Conservation (phyloP, 2,888 invertebrate genomes). For the Heliconius erato region DNA sequence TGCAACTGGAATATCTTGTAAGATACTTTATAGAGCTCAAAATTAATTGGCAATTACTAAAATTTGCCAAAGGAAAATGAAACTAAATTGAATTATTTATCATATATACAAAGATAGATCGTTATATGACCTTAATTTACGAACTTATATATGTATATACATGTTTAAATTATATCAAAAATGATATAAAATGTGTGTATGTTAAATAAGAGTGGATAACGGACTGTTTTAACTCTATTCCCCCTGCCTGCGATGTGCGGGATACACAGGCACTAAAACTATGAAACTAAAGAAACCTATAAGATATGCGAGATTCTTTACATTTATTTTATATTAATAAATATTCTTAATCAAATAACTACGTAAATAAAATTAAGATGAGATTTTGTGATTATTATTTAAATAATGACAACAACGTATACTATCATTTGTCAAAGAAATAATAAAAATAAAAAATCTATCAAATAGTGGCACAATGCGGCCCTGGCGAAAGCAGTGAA, state of each 20-base stretch:
- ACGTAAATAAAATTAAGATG: not conserved
- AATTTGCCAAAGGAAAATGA: not conserved
- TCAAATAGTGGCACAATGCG: conserved; percentile 59
- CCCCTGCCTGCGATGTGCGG: too few relatives aligned
- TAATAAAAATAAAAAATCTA: conserved; percentile 32
- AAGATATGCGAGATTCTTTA: not conserved
- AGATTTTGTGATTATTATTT: not conserved
- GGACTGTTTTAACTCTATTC: too few relatives aligned
- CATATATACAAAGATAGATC: not conserved
- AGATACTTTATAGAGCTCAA: conserved; percentile 3
- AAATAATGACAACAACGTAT: not conserved
- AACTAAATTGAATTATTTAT: conserved; percentile 1
- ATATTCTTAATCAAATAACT: not conserved
- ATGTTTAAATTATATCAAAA: not conserved
- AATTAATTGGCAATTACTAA: not conserved
- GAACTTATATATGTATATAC: not conserved
- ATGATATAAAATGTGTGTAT: too few relatives aligned
- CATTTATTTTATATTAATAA: not conserved
- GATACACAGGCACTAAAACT: too few relatives aligned
- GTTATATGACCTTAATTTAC: not conserved
- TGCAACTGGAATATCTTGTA: not conserved
- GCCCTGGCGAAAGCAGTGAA: conserved; percentile 80
- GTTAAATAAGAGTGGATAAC: too few relatives aligned
- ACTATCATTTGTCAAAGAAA: not conserved
- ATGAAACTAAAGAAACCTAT: not conserved